Evolutionary conservation across 2,888 invertebrate species (phyloP).

Genomic region (Platycnemis pennipes): DNA sequence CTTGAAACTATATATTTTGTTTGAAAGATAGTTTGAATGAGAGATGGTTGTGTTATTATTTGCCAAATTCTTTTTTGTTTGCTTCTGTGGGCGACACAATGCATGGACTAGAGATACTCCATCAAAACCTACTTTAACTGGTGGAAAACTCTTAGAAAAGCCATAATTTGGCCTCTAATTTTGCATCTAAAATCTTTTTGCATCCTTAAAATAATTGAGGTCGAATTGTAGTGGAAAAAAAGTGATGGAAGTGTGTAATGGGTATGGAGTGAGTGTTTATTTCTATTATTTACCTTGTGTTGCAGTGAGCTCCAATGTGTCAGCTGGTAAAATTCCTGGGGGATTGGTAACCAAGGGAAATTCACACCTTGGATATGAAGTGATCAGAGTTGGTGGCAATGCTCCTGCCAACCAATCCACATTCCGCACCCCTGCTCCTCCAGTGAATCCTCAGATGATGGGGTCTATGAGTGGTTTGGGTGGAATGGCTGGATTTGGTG

Average conservation of each 20-base stretch:
- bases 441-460: constrained; percentile 68
- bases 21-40: no score
- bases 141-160: no score
- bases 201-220: no score
- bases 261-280: background rate
- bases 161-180: no score
- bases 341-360: constrained; percentile 80
- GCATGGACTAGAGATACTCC: no score
- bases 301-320: constrained; percentile 64
- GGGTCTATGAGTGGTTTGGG: constrained; percentile 77
- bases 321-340: constrained; percentile 78
- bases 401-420: constrained; percentile 75
- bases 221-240: background rate
- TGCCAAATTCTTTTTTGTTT: no score
- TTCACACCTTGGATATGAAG: constrained; percentile 81
- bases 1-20: no score
- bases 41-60: background rate
- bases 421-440: constrained; percentile 54
- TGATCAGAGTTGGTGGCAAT: constrained; percentile 79
- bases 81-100: no score
- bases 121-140: no score
- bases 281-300: background rate
- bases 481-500: constrained; percentile 76
- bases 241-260: background rate
- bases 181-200: no score